Evolutionary conservation across 2,113 vertebrate genomes (phyloP), one percentile per base, ranked within the genome.

Genomic region (Hippocampus zosterae): DNA sequence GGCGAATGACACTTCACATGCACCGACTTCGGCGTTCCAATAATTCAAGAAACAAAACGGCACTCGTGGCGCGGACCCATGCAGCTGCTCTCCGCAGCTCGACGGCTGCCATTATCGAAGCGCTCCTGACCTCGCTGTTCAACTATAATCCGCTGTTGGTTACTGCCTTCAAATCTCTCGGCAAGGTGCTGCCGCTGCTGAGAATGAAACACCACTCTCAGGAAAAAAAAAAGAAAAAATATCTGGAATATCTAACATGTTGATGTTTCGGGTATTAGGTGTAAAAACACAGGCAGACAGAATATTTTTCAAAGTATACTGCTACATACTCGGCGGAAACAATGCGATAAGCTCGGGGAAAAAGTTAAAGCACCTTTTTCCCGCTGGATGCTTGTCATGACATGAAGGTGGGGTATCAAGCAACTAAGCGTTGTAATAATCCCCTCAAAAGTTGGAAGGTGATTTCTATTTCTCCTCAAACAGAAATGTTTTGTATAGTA

Each of bases 331-430:
- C 48, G 72, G 64, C 79, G 67, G 59, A 71, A 60, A 84, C 60
- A 71, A 84, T 76, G 65, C 56, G 73, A 77, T 70, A 50, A 77
- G 40, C 64, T 66, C 53, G 42, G 69, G 76, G n/a, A 37, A 80
- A 87, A 79, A 72, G 57, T 3, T 5, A 57, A 74, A 59, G 66
- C 80, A 66, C 72, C 56, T 72, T 76, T 79, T 79, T 64, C 44
- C 40, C 79, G 33, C 81, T 79, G 75, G 73, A n/a, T 74, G 81
- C 77, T 87, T 85, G 79, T 87, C 78, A 80, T 81, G 81, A 84
- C 81, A 40, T 44, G 42, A 55, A 79, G 11, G 10, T n/a, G 21
- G n/a, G 3, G 55, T 57, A 27, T 12, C 23, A 27, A 27, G 4
- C n/a, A 56, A 23, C 55, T 27, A 9, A 56, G 23, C 23, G 8